phyloP scores from a whole-genome alignment of 2,888 invertebrate genomes.

The Altica lythri region DNA sequence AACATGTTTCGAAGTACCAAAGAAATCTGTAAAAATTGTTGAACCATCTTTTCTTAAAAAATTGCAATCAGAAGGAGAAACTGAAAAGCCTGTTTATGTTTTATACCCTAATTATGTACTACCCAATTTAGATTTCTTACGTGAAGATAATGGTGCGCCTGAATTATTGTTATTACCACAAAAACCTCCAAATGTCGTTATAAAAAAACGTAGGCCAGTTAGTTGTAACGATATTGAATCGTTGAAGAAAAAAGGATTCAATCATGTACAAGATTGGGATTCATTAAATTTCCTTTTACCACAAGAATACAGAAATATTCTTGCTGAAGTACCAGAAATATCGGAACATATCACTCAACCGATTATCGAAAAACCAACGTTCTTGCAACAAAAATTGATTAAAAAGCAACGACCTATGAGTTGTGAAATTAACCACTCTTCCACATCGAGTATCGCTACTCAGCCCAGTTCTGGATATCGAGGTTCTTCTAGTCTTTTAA shows the following conservation, averaged over 20 bases:
- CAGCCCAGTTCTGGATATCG: slow-evolving; percentile 86
- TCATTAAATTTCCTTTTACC: slow-evolving; percentile 88
- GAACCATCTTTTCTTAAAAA: slow-evolving; percentile 74
- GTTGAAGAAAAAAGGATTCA: slow-evolving; percentile 77
- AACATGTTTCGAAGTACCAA: slow-evolving; percentile 37
- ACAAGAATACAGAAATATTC: slow-evolving; percentile 76
- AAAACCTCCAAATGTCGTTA: slow-evolving; percentile 55
- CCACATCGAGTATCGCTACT: slow-evolving; percentile 73
- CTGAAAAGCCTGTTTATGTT: slow-evolving; percentile 80
- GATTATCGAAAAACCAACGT: slow-evolving; percentile 60
- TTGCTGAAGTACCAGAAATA: slow-evolving; percentile 81
- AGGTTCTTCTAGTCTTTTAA: slow-evolving; percentile 83
- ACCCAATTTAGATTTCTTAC: slow-evolving; percentile 84
- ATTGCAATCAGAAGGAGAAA: slow-evolving; percentile 60
- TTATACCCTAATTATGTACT: slow-evolving; percentile 90
- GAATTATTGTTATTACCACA: slow-evolving; percentile 79
- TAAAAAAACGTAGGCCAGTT: slow-evolving; percentile 66
- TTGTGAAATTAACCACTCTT: slow-evolving; percentile 66
- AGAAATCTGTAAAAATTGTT: slow-evolving; percentile 65
- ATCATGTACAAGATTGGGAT: slow-evolving; percentile 92
- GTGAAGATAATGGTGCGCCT: slow-evolving; percentile 57
- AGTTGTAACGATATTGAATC: slow-evolving; percentile 83
- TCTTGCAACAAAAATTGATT: slow-evolving; percentile 61
- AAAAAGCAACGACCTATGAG: slow-evolving; percentile 63
- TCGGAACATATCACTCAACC: slow-evolving; percentile 67